Conservation (phyloP, 2,113 vertebrate species). For the Acanthisitta chloris region DNA sequence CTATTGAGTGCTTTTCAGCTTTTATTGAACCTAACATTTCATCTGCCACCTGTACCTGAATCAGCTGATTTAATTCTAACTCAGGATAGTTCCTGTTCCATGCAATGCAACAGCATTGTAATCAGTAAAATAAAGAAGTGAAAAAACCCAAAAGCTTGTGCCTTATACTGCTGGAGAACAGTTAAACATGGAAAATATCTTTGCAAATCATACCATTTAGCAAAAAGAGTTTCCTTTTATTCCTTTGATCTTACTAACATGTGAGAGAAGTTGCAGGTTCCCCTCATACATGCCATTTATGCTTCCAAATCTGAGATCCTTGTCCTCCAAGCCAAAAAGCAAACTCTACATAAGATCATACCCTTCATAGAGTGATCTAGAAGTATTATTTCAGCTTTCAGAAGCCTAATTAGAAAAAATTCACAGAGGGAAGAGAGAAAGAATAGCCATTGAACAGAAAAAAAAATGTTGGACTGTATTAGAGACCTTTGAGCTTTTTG, state of each 20-base stretch:
- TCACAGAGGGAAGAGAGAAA: accelerated
- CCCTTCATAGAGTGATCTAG: not conserved
- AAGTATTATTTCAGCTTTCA: not conserved
- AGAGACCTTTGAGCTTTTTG: not conserved
- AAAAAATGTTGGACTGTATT: not conserved
- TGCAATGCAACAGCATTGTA: not conserved
- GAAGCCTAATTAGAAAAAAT: not conserved
- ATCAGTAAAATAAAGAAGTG: not conserved
- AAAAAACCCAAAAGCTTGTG: not conserved
- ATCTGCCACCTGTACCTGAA: not conserved
- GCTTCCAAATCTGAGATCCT: not conserved
- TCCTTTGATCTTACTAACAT: not conserved
- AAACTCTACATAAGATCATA: not conserved
- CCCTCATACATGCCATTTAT: not conserved
- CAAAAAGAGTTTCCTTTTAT: not conserved
- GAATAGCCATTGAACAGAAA: not conserved
- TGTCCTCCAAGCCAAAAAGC: not conserved
- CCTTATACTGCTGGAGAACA: not conserved
- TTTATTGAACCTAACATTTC: not conserved
- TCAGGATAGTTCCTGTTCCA: not conserved
- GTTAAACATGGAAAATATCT: not conserved
- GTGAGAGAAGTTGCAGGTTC: not conserved
- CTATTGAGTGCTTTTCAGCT: not conserved
- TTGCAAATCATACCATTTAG: not conserved
- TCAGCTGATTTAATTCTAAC: not conserved